Conservation (phyloP, 2,888 invertebrate species). For the Lissonota sp. region DNA sequence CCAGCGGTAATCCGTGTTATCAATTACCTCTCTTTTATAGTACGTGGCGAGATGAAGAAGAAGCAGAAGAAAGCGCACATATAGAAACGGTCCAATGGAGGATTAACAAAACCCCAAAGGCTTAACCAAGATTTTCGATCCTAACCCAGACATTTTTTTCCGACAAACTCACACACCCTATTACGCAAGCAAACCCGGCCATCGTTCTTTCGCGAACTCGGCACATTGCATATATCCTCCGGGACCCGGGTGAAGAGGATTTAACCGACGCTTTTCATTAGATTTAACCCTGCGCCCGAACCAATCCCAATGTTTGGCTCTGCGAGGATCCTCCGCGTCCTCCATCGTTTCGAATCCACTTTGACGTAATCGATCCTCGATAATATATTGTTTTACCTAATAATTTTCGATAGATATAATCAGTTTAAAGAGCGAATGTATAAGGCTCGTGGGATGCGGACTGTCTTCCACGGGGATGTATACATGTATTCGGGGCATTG, state of each 20-base stretch:
- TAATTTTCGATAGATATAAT: slow-evolving; percentile 56
- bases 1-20: slow-evolving; percentile 49
- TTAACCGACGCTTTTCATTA: slow-evolving; percentile 72
- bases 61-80: slow-evolving; percentile 22
- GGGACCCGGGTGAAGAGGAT: slow-evolving; percentile 75
- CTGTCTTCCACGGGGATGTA: neutral
- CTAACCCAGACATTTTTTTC: slow-evolving; percentile 58
- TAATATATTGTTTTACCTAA: slow-evolving; percentile 41
- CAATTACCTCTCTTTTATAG: slow-evolving; percentile 51
- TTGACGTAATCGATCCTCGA: slow-evolving; percentile 21
- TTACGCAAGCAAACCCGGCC: slow-evolving; percentile 31
- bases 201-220: slow-evolving; percentile 28
- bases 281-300: slow-evolving; percentile 31
- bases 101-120: slow-evolving; percentile 57
- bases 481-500: slow-evolving; percentile 49
- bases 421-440: slow-evolving; percentile 22
- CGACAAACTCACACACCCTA: slow-evolving; percentile 8
- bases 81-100: slow-evolving; percentile 2
- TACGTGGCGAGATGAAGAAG: slow-evolving; percentile 1
- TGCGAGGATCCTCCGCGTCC: slow-evolving; percentile 5
- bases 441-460: neutral
- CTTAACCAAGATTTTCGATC: slow-evolving; percentile 60
- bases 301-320: slow-evolving; percentile 7
- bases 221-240: slow-evolving; percentile 38
- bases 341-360: slow-evolving; percentile 43